phyloP scores from a whole-genome alignment of 2,113 vertebrate species.

The Pristiophorus japonicus region DNA sequence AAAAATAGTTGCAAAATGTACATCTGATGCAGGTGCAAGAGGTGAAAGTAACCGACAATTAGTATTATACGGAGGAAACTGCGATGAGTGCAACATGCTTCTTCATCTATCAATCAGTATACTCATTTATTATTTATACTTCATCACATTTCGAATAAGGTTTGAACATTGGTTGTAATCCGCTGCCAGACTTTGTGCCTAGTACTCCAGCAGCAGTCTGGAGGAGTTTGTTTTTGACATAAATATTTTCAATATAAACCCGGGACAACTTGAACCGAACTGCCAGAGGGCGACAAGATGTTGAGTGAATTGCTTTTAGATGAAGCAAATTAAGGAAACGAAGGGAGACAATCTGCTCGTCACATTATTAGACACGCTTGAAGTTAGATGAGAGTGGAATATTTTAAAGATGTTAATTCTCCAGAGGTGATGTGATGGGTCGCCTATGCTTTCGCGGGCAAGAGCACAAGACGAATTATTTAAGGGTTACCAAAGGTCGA shows the following conservation, averaged over 20 bases:
- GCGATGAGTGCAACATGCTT: neutral
- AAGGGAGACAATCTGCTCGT: slow-evolving; percentile 61
- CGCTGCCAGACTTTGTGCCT: neutral
- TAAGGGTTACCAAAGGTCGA: neutral
- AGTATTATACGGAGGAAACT: no score
- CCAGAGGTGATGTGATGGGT: slow-evolving; percentile 35
- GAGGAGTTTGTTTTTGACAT: slow-evolving; percentile 60
- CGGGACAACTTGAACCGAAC: slow-evolving; percentile 57
- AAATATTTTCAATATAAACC: slow-evolving; percentile 60
- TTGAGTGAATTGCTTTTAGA: slow-evolving; percentile 67
- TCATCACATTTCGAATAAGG: neutral
- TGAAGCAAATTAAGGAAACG: slow-evolving; percentile 64
- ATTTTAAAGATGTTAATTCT: slow-evolving; percentile 60
- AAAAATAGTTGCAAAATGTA: neutral
- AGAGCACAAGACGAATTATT: neutral
- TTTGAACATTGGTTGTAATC: neutral
- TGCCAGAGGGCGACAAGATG: slow-evolving; percentile 65
- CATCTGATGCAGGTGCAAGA: neutral
- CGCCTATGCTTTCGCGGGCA: neutral
- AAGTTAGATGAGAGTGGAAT: slow-evolving; percentile 55
- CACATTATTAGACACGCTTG: slow-evolving; percentile 61
- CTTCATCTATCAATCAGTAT: neutral
- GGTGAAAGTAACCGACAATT: neutral
- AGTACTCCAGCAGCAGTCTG: slow-evolving; percentile 44
- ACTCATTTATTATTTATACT: neutral